Evolutionary conservation across 2,888 invertebrate genomes (phyloP).

Genomic region (Ornithoptera alexandrae): DNA sequence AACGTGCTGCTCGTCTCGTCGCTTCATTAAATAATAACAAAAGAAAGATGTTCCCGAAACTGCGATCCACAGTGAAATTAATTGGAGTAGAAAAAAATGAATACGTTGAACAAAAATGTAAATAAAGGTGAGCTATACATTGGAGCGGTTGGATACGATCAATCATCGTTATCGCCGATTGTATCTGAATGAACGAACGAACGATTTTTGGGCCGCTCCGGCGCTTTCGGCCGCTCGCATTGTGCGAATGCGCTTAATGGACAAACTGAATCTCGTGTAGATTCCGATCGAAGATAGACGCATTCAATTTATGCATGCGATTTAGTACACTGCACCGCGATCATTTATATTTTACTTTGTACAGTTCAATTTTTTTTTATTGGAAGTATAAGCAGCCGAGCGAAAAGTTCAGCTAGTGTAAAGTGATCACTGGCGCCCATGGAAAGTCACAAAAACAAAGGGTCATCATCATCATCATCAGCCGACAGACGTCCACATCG

Average conservation of each 20-base stretch:
- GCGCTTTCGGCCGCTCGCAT: conserved; percentile 22
- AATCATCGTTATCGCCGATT: conserved; percentile 30
- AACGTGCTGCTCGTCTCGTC: too few species aligned
- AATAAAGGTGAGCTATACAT: conserved; percentile 23
- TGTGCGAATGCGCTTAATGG: conserved; percentile 28
- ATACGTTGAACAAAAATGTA: conserved; percentile 23
- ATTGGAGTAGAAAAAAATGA: conserved; percentile 11
- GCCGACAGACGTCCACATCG: too few species aligned
- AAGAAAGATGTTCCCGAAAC: not conserved
- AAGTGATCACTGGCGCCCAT: too few species aligned
- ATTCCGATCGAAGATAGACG: conserved; percentile 25
- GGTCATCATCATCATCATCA: too few species aligned
- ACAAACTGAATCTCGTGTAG: conserved; percentile 27
- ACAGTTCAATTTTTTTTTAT: too few species aligned
- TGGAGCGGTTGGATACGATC: conserved; percentile 26
- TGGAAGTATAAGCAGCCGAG: too few species aligned
- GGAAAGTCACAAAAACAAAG: too few species aligned
- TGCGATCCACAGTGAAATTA: conserved; percentile 6
- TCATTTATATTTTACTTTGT: too few species aligned
- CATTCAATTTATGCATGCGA: conserved; percentile 23
- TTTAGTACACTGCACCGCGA: not conserved
- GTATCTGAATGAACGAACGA: conserved; percentile 30
- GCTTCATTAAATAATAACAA: too few species aligned
- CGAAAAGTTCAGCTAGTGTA: too few species aligned
- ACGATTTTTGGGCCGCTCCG: conserved; percentile 27